Evolutionary conservation across 1,140 invertebrate species (phyloP).

Genomic region (Wasmannia auropunctata): DNA sequence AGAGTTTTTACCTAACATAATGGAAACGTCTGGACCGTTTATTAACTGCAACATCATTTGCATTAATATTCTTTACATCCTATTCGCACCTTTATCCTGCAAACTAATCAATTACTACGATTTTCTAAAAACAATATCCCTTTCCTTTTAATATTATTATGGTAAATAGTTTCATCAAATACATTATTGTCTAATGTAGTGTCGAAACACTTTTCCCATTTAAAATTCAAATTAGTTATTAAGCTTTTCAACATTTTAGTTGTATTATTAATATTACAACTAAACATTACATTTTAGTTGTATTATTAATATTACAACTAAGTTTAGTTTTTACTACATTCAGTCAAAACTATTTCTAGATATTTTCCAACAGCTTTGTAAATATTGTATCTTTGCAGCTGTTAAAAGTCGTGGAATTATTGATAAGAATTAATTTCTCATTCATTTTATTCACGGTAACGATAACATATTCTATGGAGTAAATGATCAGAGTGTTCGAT

Average conservation of each 20-base stretch:
- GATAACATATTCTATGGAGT: neutral
- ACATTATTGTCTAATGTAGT: slow-evolving; percentile 13
- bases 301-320: neutral
- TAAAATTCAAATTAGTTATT: neutral
- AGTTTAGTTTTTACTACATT: neutral
- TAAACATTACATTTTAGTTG: too few species aligned
- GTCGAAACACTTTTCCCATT: neutral
- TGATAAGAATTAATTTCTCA: slow-evolving; percentile 2
- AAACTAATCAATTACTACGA: neutral
- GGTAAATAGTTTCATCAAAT: neutral
- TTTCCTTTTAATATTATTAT: neutral
- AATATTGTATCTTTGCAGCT: neutral
- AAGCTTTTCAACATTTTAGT: neutral
- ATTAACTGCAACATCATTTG: slow-evolving; percentile 42
- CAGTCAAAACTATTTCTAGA: neutral
- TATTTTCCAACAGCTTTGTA: neutral
- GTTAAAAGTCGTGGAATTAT: neutral
- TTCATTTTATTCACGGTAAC: neutral
- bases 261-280: too few species aligned
- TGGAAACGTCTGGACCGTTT: neutral
- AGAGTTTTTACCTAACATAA: slow-evolving; percentile 32
- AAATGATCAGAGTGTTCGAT: slow-evolving; percentile 6
- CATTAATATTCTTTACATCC: neutral
- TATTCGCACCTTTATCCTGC: neutral
- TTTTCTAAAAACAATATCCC: neutral